Evolutionary conservation across 53 echinoderm and acorn worm species (phyloP), one percentile per base, ranked within the genome.

Genomic region (Echinometra lucunter): DNA sequence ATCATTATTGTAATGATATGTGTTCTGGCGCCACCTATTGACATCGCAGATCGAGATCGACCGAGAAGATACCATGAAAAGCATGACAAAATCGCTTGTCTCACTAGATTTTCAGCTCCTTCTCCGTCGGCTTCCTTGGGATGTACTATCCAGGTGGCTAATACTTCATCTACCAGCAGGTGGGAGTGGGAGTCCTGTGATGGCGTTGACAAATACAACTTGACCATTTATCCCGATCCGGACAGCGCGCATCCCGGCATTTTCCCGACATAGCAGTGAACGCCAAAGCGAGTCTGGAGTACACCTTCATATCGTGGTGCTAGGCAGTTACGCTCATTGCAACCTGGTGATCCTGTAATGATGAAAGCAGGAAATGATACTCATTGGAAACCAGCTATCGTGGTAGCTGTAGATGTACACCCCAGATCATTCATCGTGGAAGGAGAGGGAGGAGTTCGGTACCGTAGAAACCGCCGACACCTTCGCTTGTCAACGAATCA

Each of bases 301-400:
- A 53, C 58, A 53, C 53, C 53, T 53, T 95, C 16, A 74, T 90
- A 95, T 42, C 74, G 72, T 45, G 72, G 89, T 11, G 69, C 95
- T 66, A 95, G 72, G n/a, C 16, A 13, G 5, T 66, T 95, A 34
- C 47, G 78, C 7, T 32, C 66, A 55, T 28, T 95, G 4, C 7
- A 72, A 45, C n/a, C 53, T 13, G 90, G 90, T 13, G 91, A 95
- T 2, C 47, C 34, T 12, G 56, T 95, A n/a, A n/a, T 37, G 40
- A 66, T 12, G 38, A 69, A 95, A 45, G 47, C 53, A 23, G 58
- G 74, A 45, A 74, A 90, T 34, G 75, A 35, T 23, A 32, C 55
- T 28, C 27, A 34, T 2, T 95, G 90, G 95, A 47, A 45, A 49
- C 74, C 74, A 90, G 95, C 90, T 34, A 53, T 72, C 12, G 90